These are phyloP conservation scores for Mesopsocus fuscifrons DNA, from an alignment of 2,888 invertebrate genomes.

Conservation along the genomic window DNA sequence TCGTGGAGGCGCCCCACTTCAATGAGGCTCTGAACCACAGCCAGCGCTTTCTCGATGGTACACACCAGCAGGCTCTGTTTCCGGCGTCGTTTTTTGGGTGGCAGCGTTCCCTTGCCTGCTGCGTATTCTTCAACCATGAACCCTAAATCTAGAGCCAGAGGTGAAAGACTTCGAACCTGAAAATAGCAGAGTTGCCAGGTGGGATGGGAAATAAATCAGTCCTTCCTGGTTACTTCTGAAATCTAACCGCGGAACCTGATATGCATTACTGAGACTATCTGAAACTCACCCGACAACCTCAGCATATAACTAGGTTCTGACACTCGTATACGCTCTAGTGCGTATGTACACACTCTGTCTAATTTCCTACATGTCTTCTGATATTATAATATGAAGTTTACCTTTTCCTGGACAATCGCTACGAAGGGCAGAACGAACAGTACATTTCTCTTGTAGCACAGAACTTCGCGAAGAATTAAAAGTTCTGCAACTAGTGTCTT, in stretches of 20 bases:
- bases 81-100: slow-evolving; percentile 59
- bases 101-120: slow-evolving; percentile 64
- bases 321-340: too few relatives aligned
- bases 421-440: slow-evolving; percentile 87
- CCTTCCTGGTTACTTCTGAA: too few relatives aligned
- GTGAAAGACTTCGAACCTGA: slow-evolving; percentile 62
- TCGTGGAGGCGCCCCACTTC: slow-evolving; percentile 53
- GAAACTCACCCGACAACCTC: too few relatives aligned
- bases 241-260: too few relatives aligned
- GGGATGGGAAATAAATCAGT: too few relatives aligned
- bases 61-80: slow-evolving; percentile 73
- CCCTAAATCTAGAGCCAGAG: slow-evolving; percentile 69
- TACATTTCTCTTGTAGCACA: slow-evolving; percentile 62
- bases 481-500: slow-evolving; percentile 96
- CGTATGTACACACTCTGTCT: too few relatives aligned
- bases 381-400: too few relatives aligned
- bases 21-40: slow-evolving; percentile 67
- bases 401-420: slow-evolving; percentile 94
- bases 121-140: slow-evolving; percentile 94
- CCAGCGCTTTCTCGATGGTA: slow-evolving; percentile 87
- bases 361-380: too few relatives aligned
- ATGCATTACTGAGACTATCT: too few relatives aligned
- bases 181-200: too few relatives aligned
- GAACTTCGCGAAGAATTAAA: slow-evolving; percentile 67
- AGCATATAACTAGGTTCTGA: too few relatives aligned